A percentile compares a stretch with the other conserved stretches of the same genome.
phyloP scores from a whole-genome alignment of 2,797 vertebrate species.

The Galagoides demidoff region DNA sequence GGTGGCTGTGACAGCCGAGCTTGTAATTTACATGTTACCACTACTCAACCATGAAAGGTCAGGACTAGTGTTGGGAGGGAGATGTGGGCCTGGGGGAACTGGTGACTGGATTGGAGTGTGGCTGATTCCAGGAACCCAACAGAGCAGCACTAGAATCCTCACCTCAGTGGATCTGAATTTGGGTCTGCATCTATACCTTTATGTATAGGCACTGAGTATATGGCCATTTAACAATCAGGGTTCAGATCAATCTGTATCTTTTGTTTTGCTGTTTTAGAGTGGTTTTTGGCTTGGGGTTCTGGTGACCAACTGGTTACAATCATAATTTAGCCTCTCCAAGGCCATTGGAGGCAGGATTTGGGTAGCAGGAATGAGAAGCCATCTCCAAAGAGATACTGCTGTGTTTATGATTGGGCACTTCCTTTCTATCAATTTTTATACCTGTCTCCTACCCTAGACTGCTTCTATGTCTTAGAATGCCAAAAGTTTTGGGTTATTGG shows the following conservation, averaged over 20 bases:
- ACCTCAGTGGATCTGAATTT: background rate
- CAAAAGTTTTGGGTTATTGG: background rate
- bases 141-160: background rate
- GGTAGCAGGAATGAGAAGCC: background rate
- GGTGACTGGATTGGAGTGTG: background rate
- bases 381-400: background rate
- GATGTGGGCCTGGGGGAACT: background rate
- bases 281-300: slow-evolving; percentile 17
- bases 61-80: background rate
- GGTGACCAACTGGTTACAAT: background rate
- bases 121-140: background rate
- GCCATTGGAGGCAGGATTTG: background rate
- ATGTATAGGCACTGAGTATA: background rate
- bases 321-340: background rate
- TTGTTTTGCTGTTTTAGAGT: slow-evolving; percentile 10
- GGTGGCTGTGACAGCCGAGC: background rate
- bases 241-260: background rate
- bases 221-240: background rate
- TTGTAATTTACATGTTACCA: slow-evolving; percentile 44
- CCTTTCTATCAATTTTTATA: background rate
- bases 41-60: background rate
- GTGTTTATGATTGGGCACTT: background rate
- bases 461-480: background rate
- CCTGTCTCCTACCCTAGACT: background rate
- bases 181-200: background rate